phyloP scores from a whole-genome alignment of 2,888 invertebrate species.

The Lithophane leautieri region DNA sequence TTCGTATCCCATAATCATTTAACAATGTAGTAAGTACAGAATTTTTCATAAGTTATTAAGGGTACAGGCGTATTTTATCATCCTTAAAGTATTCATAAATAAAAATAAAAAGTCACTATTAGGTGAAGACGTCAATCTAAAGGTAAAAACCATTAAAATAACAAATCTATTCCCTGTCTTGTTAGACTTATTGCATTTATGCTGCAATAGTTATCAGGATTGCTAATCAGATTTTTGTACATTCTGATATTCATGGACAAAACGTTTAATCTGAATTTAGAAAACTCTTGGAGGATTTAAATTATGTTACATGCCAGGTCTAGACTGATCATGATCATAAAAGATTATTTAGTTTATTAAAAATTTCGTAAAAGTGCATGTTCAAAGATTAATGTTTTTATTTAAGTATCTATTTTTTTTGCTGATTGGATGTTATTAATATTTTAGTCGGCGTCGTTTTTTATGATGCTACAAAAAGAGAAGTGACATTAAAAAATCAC shows the following conservation, averaged over 20 bases:
- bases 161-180: neutral
- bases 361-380: neutral
- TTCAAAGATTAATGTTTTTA: neutral
- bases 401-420: neutral
- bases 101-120: neutral
- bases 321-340: slow-evolving; percentile 5
- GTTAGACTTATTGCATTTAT: slow-evolving; percentile 4
- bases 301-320: neutral
- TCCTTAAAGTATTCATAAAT: neutral
- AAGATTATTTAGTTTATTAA: neutral
- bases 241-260: neutral
- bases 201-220: neutral
- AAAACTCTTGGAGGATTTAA: neutral
- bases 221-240: neutral
- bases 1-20: neutral
- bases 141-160: neutral
- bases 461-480: neutral
- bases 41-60: slow-evolving; percentile 5
- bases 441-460: neutral
- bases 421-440: slow-evolving; percentile 2
- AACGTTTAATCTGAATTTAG: neutral
- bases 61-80: neutral
- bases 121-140: neutral
- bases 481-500: neutral
- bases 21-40: neutral